Evolutionary conservation across 2,113 vertebrate species (phyloP), one percentile per base, ranked within the genome.

Genomic region (Stigmatopora nigra): DNA sequence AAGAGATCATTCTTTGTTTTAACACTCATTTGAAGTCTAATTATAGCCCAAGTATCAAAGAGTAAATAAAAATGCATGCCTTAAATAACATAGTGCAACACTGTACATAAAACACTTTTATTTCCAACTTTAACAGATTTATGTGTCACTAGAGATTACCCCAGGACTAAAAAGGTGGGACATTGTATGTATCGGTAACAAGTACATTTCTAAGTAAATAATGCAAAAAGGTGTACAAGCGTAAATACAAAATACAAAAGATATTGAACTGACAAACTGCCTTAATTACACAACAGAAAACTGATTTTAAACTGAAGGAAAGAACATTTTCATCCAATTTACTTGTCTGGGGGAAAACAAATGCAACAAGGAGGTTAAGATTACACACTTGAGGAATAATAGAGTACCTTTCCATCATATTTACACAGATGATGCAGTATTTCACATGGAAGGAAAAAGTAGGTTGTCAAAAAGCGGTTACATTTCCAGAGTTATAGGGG

Each of bases 71-170:
- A 31, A 31, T 31, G 25, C 25, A 31, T 31, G 25, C 25, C 1
- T 31, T 1, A 45, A 45, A 61, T 41, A 45, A 45, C 49, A 36
- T 5, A 5, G 55, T 36, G 31, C 61, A 53, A 82, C 53, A 66
- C 84, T 80, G 72, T 87, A 78, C 72, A 84, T 87, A 85, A 88
- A 89, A 89, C 86, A 86, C 82, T 85, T 53, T 89, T 89, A 88
- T 88, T 89, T 89, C 80, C 87, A 87, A 88, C 84, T 76, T 88
- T 89, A 87, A 86, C 86, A 89, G 82, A 86, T 85, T 83, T 88
- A 87, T 85, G 84, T 89, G 86, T 89, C 79, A 88, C 88, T 88
- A 87, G 78, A 77, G 80, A 78, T 87, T 86, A 85, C 73, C 85
- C 70, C 56, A 79, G 85, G 76, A 86, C 88, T 87, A 89, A 82